Percentiles rank a stretch among this genome's conserved stretches.
Evolutionary conservation across 2,888 invertebrate species (phyloP).

Genomic region (Erebia epiphron): DNA sequence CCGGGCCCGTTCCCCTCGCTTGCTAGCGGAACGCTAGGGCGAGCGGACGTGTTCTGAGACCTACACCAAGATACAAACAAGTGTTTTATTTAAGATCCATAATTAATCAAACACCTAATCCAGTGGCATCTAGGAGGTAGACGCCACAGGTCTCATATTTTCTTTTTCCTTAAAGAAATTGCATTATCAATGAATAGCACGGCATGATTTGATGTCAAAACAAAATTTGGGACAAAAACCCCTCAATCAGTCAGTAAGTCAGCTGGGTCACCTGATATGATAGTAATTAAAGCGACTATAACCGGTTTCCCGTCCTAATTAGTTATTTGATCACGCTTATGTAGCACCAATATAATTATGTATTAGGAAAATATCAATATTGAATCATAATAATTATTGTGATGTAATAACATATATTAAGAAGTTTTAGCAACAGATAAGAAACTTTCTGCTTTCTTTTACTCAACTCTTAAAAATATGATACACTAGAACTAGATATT

Average conservation of each 20-base stretch:
- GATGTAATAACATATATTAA: neutral
- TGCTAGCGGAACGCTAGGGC: too few relatives aligned
- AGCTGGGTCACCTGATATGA: conserved; percentile 18
- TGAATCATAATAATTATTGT: conserved; percentile 8
- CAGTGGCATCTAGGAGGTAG: too few relatives aligned
- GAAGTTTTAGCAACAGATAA: neutral
- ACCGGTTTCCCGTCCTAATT: conserved; percentile 16
- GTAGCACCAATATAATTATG: neutral
- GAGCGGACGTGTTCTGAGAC: too few relatives aligned
- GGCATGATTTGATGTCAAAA: neutral
- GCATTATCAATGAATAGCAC: neutral
- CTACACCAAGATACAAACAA: too few relatives aligned
- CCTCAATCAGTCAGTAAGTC: neutral
- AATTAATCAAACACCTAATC: too few relatives aligned
- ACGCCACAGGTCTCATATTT: too few relatives aligned
- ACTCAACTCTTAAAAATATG: too few relatives aligned
- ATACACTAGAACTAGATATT: too few relatives aligned
- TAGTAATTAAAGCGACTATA: neutral
- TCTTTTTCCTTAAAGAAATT: too few relatives aligned
- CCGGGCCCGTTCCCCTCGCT: too few relatives aligned
- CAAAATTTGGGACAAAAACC: neutral
- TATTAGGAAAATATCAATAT: conserved; percentile 2
- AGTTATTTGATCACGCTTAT: neutral
- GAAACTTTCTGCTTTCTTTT: too few relatives aligned
- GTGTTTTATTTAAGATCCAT: too few relatives aligned